A percentile compares a stretch with the other conserved stretches of the same genome.
Evolutionary conservation across 2,888 invertebrate species (phyloP).

Genomic region (Taenaris catops): DNA sequence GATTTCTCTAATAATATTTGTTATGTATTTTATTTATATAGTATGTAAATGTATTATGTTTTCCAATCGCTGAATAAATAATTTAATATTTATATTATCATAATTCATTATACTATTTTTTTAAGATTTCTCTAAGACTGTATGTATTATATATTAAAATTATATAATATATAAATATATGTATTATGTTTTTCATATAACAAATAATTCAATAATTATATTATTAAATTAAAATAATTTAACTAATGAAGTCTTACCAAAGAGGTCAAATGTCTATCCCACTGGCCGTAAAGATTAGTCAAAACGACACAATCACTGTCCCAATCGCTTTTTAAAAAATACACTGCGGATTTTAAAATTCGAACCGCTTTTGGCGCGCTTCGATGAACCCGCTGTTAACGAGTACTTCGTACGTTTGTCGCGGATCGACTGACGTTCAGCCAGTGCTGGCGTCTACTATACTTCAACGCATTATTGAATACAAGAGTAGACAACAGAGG

Average conservation of each 20-base stretch:
- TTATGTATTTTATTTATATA: no score
- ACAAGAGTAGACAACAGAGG: conserved; percentile 9
- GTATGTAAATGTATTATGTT: no score
- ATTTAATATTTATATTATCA: no score
- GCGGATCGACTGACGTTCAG: conserved; percentile 52
- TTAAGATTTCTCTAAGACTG: no score
- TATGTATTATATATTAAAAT: no score
- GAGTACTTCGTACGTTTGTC: conserved; percentile 48
- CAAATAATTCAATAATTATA: no score
- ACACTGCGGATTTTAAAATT: conserved; percentile 41
- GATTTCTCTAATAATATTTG: no score
- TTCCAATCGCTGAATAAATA: no score
- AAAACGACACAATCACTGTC: conserved; percentile 27
- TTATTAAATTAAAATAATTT: no score
- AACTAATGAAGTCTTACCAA: conserved; percentile 41
- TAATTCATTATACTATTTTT: no score
- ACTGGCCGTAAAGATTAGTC: conserved; percentile 23
- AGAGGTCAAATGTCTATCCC: conserved; percentile 27
- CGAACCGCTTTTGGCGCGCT: conserved; percentile 31
- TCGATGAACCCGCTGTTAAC: conserved; percentile 33
- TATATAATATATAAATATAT: no score
- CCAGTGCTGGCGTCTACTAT: conserved; percentile 31
- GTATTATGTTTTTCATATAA: no score
- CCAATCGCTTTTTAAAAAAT: conserved; percentile 28
- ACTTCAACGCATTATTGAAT: conserved; percentile 62